Conservation (phyloP, 2,113 vertebrate species). For the Diglossa brunneiventris region DNA sequence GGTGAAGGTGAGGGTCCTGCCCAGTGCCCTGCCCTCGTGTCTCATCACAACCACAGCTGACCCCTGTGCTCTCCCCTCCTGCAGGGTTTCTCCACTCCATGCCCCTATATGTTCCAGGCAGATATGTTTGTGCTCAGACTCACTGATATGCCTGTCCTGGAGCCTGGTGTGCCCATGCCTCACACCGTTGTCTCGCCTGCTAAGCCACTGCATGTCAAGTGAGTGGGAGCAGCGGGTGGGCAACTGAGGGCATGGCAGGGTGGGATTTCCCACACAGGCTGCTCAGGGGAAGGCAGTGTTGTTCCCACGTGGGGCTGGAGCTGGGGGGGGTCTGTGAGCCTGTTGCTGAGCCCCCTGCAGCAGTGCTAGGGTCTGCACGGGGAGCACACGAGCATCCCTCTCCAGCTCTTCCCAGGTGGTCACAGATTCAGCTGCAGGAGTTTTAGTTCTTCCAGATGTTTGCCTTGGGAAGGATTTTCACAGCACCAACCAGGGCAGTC, state of each 20-base stretch:
- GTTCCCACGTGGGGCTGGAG: neutral
- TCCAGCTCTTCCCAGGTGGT: neutral
- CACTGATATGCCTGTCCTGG: constrained; percentile 78
- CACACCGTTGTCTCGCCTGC: constrained; percentile 71
- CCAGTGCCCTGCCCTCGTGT: fast-evolving
- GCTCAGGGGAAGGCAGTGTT: neutral
- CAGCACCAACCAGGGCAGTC: neutral
- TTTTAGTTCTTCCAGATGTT: neutral
- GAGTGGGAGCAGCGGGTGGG: constrained; percentile 29
- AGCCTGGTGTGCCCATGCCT: constrained; percentile 64
- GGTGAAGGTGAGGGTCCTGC: constrained; percentile 81
- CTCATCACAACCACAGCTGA: neutral
- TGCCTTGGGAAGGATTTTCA: neutral
- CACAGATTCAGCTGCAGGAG: neutral
- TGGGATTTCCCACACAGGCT: neutral
- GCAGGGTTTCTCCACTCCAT: constrained; percentile 86
- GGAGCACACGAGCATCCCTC: neutral
- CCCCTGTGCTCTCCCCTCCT: neutral
- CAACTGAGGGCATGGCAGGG: fast-evolving
- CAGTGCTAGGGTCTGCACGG: neutral
- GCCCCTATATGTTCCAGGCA: constrained; percentile 89
- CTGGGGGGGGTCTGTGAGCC: neutral
- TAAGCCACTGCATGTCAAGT: constrained; percentile 85
- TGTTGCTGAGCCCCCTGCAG: neutral
- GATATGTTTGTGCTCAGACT: constrained; percentile 86